These are phyloP conservation scores for Mnemiopsis leidyi DNA, from an alignment of 37 sponge, comb jelly and placozoan genomes.

Conservation along the genomic window DNA sequence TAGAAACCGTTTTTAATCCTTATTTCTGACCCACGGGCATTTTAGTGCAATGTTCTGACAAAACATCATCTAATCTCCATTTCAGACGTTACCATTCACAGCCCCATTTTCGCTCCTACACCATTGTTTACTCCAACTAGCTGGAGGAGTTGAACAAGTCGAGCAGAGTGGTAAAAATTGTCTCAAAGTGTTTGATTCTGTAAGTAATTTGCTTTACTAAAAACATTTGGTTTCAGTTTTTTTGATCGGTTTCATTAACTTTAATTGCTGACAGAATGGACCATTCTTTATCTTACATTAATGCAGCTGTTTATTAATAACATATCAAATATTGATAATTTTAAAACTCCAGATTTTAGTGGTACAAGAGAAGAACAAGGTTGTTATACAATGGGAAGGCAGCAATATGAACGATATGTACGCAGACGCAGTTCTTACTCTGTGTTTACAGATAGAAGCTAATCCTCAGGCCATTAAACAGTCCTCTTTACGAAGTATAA, in stretches of 20 bases:
- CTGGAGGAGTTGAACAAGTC: conserved; percentile 70
- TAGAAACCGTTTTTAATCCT: no score
- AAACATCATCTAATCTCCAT: no score
- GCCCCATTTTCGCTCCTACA: conserved; percentile 77
- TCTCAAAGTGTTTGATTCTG: conserved; percentile 29
- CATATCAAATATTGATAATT: no score
- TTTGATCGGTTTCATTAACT: no score
- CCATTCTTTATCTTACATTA: no score
- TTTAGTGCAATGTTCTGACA: no score
- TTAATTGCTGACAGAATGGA: no score
- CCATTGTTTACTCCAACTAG: conserved; percentile 72
- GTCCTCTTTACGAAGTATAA: conserved; percentile 44
- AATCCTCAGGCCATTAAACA: conserved; percentile 69
- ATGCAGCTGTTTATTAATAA: no score
- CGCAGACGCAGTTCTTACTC: conserved; percentile 94
- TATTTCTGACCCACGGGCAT: no score
- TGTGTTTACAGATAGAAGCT: conserved; percentile 78
- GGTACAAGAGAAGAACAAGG: conserved; percentile 68
- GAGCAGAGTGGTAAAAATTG: conserved; percentile 20
- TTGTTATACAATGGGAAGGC: conserved; percentile 80
- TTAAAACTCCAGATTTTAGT: conserved; percentile 69
- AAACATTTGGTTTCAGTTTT: no score
- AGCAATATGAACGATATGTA: conserved; percentile 90
- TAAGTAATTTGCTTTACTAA: no score
- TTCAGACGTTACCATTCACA: conserved; percentile 72